Base-by-base conservation (phyloP, 2,113 vertebrate species). In the Pseudorhombus dupliciocellatus region DNA sequence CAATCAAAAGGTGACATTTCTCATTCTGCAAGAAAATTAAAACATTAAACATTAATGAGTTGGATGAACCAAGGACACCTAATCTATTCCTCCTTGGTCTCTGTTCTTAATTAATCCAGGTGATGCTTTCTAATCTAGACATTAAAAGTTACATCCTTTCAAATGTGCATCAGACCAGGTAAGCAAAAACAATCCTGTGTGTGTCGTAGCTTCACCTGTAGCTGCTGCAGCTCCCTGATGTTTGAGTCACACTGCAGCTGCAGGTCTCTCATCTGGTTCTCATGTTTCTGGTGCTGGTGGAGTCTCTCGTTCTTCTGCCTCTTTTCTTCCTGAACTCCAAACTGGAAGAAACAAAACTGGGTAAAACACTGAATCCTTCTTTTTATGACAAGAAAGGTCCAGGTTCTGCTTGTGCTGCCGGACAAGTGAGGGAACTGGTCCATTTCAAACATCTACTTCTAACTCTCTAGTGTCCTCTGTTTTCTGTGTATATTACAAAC, bases 181-280 rank as follows among this genome's bases (percentile, higher is more conserved):
- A n/a, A 46, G 20, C 28, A 50, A 14, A 69, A 22, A 28, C 4
- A 18, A n/a, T 24, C 31, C 37, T 60, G 34, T 24, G 61, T 22
- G 50, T 12, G 20, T n/a, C 26, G 25, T 28, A 12, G 3, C 5
- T 24, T 22, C 28, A 99, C 98, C 97, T 99, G 98, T 51, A 99
- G 88, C 84, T 99, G 96, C 67, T 99, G 98, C 73, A 99, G 93
- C 66, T 99, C 98, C 60, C 97, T 93, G 89, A 97, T 94, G 69
- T 99, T 99, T 28, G 96, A 96, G 84, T 99, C 98, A 84, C 97
- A 98, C 80, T 98, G 98, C 86, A 98, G 66, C 92, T 98, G 97
- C 57, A 99, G 95, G 80, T 99, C 98, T 40, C 98, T 94, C 97
- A 99, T 98, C 77, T 99, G 98, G 89, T 98, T 99, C 89, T 99